Conservation (phyloP, 2,888 invertebrate genomes). For the Priocnemis perturbator region DNA sequence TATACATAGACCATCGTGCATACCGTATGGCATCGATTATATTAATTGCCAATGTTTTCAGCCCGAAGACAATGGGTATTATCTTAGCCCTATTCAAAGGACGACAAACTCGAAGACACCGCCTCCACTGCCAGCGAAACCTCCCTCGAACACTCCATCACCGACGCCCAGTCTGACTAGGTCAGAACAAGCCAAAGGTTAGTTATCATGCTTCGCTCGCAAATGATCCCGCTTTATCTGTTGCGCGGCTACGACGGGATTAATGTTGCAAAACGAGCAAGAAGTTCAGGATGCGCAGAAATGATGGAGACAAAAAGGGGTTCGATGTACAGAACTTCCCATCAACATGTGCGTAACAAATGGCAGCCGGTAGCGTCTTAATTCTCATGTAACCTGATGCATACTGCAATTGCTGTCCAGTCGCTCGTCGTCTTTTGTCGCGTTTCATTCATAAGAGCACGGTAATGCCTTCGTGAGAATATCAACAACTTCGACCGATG, state of each 20-base stretch:
- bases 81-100: constrained; percentile 46
- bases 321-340: constrained; percentile 35
- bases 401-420: constrained; percentile 27
- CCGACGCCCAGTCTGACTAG: constrained; percentile 24
- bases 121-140: constrained; percentile 64
- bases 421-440: constrained; percentile 36
- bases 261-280: constrained; percentile 17
- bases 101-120: constrained; percentile 24
- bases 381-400: constrained; percentile 51
- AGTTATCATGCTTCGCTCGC: background rate
- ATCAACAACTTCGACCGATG: no score
- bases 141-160: constrained; percentile 42
- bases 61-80: constrained; percentile 62
- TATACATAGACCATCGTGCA: background rate
- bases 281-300: constrained; percentile 30
- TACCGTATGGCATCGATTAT: background rate
- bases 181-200: constrained; percentile 36
- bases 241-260: no score
- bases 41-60: constrained; percentile 34
- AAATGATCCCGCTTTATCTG: no score
- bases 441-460: constrained; percentile 16
- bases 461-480: background rate
- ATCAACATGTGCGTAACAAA: constrained; percentile 65
- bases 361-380: constrained; percentile 44
- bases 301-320: constrained; percentile 32